phyloP scores from a whole-genome alignment of 2,113 vertebrate genomes.

The Phalacrocorax carbo region DNA sequence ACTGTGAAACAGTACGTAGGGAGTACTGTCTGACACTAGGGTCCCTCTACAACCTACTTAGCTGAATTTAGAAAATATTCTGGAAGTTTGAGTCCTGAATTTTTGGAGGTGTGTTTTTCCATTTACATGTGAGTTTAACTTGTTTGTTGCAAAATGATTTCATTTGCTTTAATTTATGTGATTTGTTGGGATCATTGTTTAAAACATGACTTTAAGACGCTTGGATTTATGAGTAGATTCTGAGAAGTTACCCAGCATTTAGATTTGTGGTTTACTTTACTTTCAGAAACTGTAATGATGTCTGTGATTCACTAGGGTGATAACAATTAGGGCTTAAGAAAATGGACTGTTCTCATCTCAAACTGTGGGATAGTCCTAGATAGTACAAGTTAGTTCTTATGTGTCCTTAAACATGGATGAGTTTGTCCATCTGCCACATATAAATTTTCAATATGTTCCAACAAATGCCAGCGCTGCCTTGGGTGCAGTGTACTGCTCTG shows the following conservation, averaged over 20 bases:
- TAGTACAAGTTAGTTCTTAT: background rate
- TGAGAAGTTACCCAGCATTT: background rate
- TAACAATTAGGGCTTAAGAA: background rate
- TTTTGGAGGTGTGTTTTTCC: background rate
- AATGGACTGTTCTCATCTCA: background rate
- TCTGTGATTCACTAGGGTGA: background rate
- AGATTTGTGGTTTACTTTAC: background rate
- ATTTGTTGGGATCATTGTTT: background rate
- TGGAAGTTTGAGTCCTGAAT: background rate
- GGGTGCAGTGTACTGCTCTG: background rate
- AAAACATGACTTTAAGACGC: background rate
- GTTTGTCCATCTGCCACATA: constrained; percentile 7
- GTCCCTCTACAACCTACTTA: background rate
- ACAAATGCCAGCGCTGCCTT: background rate
- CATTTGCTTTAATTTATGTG: background rate
- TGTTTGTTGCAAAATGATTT: background rate
- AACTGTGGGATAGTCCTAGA: background rate
- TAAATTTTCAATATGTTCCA: constrained; percentile 32
- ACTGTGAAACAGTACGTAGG: background rate
- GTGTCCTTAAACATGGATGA: background rate
- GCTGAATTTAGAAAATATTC: background rate
- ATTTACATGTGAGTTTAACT: background rate
- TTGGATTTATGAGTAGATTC: background rate
- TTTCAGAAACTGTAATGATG: background rate
- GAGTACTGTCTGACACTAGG: background rate